Base-by-base conservation (phyloP, 2,888 invertebrate genomes). In the Tridacna crocea region DNA sequence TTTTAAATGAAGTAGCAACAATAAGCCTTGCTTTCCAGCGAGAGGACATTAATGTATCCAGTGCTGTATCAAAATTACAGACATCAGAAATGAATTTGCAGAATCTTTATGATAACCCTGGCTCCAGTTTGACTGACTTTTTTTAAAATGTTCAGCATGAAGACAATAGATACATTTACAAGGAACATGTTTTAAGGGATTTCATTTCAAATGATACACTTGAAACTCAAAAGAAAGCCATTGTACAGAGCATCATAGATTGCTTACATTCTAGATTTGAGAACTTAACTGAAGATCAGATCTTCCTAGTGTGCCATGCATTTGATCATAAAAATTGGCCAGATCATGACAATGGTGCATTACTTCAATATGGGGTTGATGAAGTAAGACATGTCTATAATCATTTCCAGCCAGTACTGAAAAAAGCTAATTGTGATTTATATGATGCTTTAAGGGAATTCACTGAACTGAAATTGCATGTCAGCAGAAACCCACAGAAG, bases 271-370 rank as follows among this genome's bases (percentile, higher is more conserved):
- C 46, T 17, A 70, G 70, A 58, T 77, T 77, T 70, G 70, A 70
- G 46, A 70, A 22, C 60, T 17, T 77, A 46, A 19, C 55, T 61
- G 77, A 77, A 24, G 77, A 77, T 47, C 24, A 77, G 60, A 58
- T 10, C 19, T 65, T 72, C 48, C 63, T 80, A 15, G 55, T 26
- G 0, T 72, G 72, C 27, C 26, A 80, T 80, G 77, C 68, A 27
- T 80, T 80, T 77, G 80, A 80, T 26, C 76, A 80, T 58, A 80
- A 72, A 36, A 68, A 75, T 27, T 68, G 60, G 48, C 61, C 70
- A 8, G 19, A 65, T 22, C n/a, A n/a, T n/a, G 66, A 75, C 6
- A 19, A 65, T 17, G 48, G n/a, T 10, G 66, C 66, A 13, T 24
- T 70, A 10, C 22, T 70, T n/a, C 12, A 12, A 17, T 70, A 70